phyloP scores from a whole-genome alignment of 1,140 invertebrate species.

The Ooceraea biroi region DNA sequence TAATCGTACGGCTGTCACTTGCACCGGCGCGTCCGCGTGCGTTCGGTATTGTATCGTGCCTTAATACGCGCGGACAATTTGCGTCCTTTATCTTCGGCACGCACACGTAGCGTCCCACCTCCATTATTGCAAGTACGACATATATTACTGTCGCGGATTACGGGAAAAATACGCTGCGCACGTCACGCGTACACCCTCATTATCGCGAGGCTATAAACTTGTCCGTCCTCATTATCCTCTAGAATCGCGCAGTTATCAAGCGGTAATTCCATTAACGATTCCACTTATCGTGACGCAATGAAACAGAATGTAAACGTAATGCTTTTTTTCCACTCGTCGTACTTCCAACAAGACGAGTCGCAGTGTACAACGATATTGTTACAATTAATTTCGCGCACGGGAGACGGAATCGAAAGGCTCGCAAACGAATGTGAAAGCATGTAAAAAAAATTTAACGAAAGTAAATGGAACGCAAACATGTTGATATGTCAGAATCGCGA shows the following conservation, averaged over 20 bases:
- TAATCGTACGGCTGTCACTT: constrained; percentile 74
- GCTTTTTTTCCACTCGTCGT: background rate
- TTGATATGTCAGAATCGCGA: background rate
- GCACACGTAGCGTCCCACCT: background rate
- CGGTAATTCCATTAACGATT: constrained; percentile 54
- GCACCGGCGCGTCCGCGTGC: constrained; percentile 63
- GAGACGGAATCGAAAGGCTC: background rate
- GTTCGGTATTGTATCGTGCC: constrained; percentile 56
- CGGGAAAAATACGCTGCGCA: constrained; percentile 38
- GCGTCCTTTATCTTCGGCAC: constrained; percentile 42
- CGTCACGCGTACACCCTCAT: constrained; percentile 34
- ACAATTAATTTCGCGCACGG: background rate
- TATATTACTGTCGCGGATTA: constrained; percentile 52
- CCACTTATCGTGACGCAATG: constrained; percentile 33
- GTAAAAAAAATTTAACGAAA: background rate
- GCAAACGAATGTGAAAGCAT: background rate
- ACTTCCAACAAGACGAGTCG: background rate
- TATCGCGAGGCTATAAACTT: constrained; percentile 56
- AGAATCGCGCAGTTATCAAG: constrained; percentile 36
- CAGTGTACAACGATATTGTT: background rate
- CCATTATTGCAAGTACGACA: constrained; percentile 30
- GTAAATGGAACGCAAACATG: background rate
- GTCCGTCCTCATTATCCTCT: constrained; percentile 50
- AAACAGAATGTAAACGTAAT: constrained; percentile 31
- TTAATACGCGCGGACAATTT: constrained; percentile 60